Base-by-base conservation (phyloP, 2,888 invertebrate species). In the Zhuqinia jingwanae region DNA sequence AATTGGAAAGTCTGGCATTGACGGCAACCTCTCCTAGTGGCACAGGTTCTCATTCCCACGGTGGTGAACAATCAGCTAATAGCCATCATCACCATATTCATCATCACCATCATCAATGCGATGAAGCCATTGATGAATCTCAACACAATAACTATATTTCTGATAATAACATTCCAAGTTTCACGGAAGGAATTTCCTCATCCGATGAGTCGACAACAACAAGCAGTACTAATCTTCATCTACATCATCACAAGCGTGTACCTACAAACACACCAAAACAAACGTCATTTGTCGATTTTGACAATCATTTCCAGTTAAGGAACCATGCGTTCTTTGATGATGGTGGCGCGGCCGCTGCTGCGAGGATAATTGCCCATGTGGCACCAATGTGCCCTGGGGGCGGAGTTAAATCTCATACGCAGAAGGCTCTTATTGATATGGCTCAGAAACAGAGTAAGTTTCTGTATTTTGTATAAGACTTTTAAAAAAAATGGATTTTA, bases 401-500 rank as follows among this genome's bases (percentile, higher is more conserved):
- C 47, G 58, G 77, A 53, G 83, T 27, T 25, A 86, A 17, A n/a
- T 20, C 53, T 27, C 79, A 79, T 53, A 25, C 30, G 0, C 88
- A 85, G 70, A 85, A 88, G 53, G 56, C 65, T 45, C 88, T 85
- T 0, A 68, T 89, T 75, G 87, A 90, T 70, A 86, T 91, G 88
- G 85, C 87, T 42, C 89, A 90, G 56, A 91, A 90, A 77, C 89
- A 90, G 88, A 89, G 90, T 91, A 87, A 88, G 87, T 76, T 17
- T 53, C 13, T 53, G 3, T 8, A 17, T 15, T n/a, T 53, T 15
- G 53, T 53, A 13, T 3, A 53, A n/a, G 6, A n/a, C 11, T 53
- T 53, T 56, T 56, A 17, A 56, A 15, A 15, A 15, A 56, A 56
- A 8, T 6, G 8, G 56, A 56, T 17, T n/a, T 42, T 11, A 5